Evolutionary conservation across 2,797 vertebrate genomes (phyloP), one percentile per base, ranked within the genome.

Genomic region (Brachymystax lenok): DNA sequence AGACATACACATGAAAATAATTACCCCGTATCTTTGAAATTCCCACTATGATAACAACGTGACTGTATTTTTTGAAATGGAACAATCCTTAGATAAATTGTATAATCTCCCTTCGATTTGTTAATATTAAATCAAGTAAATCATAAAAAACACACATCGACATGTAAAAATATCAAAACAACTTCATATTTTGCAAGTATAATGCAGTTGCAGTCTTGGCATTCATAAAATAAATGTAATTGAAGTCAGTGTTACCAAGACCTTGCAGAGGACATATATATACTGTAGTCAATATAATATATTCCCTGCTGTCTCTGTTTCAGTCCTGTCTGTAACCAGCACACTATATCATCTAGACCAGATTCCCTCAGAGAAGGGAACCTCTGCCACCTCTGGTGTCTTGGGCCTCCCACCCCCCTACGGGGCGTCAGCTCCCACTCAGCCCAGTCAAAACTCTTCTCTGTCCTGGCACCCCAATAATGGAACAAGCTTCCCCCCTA

Each of bases 121-220:
- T 69, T 28, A 28, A 33, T 75, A 75, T 33, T 51, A 69, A 69
- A 5, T 75, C 19, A 69, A 66, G 70, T 81, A 71, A 82, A 77
- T 61, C 46, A 68, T 24, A 0, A 67, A 71, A 74, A 73, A 82
- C 13, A 30, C 63, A 35, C 35, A 35, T 40, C 2, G 40, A 40
- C 40, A 40, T 40, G 40, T 40, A 40, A 40, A 46, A 80, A 84
- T 82, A 71, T 50, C 75, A 76, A 61, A 82, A 69, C 67, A 79
- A 80, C 76, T 86, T 86, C 83, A 83, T 83, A 30, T 84, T 24
- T 24, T 19, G 8, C 59, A 83, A 79, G 19, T 52, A 56, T 52
- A 59, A 70, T 19, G 71, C 3, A 70, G 73, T 75, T 88, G 75
- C 80, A 87, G 79, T 80, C 64, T 79, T 86, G 59, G 69, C 80